Evolutionary conservation across 2,113 vertebrate species (phyloP).

Genomic region (Vulpes lagopus): DNA sequence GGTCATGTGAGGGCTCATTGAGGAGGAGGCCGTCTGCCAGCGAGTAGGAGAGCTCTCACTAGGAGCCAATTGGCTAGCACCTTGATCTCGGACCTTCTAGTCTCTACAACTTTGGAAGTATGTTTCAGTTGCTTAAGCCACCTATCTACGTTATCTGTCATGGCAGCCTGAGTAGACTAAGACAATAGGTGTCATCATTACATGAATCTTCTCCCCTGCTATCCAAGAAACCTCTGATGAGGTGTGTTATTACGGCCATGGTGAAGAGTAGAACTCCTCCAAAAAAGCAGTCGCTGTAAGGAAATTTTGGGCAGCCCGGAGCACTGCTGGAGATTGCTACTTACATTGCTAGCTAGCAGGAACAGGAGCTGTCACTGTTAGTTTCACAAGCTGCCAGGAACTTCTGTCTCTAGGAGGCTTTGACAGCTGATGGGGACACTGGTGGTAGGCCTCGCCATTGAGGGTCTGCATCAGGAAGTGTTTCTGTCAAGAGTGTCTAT

Average conservation of each 20-base stretch:
- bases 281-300: not conserved
- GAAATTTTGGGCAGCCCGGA: slow-evolving; percentile 19
- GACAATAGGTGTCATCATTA: not conserved
- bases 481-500: slow-evolving; percentile 36
- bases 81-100: not conserved
- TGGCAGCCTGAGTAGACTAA: not conserved
- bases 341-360: slow-evolving; percentile 12
- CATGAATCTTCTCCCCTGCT: not conserved
- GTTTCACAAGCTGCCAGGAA: not conserved
- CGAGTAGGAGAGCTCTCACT: not conserved
- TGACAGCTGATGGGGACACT: slow-evolving; percentile 48
- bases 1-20: not conserved
- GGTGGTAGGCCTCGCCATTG: not conserved
- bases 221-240: not conserved
- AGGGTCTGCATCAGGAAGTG: not conserved
- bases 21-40: not conserved
- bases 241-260: not conserved
- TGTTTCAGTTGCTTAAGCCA: not conserved
- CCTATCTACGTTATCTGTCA: not conserved
- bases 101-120: not conserved
- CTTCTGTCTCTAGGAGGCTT: not conserved
- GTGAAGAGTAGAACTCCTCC: not conserved
- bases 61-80: not conserved
- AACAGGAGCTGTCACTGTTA: slow-evolving; percentile 25
- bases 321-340: not conserved